Evolutionary conservation across 2,113 vertebrate genomes (phyloP).

Genomic region (Axis porcinus): DNA sequence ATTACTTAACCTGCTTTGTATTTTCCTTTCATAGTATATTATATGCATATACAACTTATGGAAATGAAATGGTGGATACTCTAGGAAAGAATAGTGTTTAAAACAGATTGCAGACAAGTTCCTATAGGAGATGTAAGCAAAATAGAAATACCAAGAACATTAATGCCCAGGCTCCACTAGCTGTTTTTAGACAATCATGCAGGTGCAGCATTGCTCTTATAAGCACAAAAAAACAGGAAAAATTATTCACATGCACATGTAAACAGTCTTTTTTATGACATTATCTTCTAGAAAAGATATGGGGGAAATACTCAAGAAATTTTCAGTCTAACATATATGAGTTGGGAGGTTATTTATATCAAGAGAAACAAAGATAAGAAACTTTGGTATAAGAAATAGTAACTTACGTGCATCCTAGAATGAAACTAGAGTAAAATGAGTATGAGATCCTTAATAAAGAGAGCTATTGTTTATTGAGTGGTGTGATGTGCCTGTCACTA

Average conservation of each 20-base stretch:
- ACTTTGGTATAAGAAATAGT: neutral
- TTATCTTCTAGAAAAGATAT: conserved; percentile 25
- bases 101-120: conserved; percentile 6
- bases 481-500: neutral
- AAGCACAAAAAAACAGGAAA: neutral
- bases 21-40: conserved; percentile 34
- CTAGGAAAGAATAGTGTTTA: neutral
- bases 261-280: conserved; percentile 2
- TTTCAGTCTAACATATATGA: neutral
- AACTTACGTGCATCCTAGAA: neutral
- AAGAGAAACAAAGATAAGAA: neutral
- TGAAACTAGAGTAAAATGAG: conserved; percentile 5
- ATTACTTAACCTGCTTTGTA: conserved; percentile 40
- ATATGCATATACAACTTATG: neutral
- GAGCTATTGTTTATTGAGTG: neutral
- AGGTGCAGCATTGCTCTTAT: neutral
- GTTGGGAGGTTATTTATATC: neutral
- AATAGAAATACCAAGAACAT: neutral
- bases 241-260: neutral
- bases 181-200: neutral
- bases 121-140: neutral
- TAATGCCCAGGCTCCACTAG: neutral
- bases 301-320: neutral
- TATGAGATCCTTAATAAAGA: neutral
- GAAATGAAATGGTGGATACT: conserved; percentile 5